phyloP scores from a whole-genome alignment of 1,140 invertebrate species.

The Pissodes strobi region DNA sequence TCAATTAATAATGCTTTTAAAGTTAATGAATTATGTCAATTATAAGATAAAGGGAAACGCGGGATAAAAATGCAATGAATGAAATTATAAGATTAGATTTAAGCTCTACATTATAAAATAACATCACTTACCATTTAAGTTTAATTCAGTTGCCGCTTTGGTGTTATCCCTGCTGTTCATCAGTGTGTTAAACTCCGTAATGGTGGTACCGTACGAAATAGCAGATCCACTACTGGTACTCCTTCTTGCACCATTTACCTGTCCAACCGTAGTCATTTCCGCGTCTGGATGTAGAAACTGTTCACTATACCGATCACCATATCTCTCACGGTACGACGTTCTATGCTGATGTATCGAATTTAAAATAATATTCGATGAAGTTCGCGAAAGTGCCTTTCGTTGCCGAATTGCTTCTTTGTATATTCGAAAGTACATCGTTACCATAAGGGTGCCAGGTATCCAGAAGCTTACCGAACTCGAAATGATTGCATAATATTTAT shows the following conservation, averaged over 20 bases:
- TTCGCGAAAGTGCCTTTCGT: conserved; percentile 79
- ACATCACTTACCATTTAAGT: conserved; percentile 55
- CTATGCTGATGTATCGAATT: conserved; percentile 81
- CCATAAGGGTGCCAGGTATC: conserved; percentile 94
- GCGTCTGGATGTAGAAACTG: conserved; percentile 70
- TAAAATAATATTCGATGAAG: conserved; percentile 79
- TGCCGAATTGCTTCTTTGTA: conserved; percentile 89
- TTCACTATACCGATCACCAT: conserved; percentile 70
- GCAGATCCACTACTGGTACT: conserved; percentile 53
- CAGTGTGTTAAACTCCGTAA: conserved; percentile 50
- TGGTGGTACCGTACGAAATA: conserved; percentile 51
- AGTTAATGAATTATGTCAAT: too few relatives aligned
- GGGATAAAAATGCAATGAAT: too few relatives aligned
- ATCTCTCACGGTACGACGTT: conserved; percentile 64
- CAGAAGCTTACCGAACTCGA: conserved; percentile 93
- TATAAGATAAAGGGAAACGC: too few relatives aligned
- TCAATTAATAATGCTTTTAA: too few relatives aligned
- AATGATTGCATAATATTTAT: conserved; percentile 85
- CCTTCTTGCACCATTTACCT: conserved; percentile 54
- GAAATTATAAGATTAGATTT: too few relatives aligned
- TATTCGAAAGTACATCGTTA: conserved; percentile 88
- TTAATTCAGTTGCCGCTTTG: conserved; percentile 55
- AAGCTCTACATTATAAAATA: too few relatives aligned
- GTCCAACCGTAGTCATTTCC: conserved; percentile 55
- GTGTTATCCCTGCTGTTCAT: conserved; percentile 51